These are phyloP conservation scores for Atrichornis clamosus DNA, from an alignment of 2,113 vertebrate species.

Conservation along the genomic window DNA sequence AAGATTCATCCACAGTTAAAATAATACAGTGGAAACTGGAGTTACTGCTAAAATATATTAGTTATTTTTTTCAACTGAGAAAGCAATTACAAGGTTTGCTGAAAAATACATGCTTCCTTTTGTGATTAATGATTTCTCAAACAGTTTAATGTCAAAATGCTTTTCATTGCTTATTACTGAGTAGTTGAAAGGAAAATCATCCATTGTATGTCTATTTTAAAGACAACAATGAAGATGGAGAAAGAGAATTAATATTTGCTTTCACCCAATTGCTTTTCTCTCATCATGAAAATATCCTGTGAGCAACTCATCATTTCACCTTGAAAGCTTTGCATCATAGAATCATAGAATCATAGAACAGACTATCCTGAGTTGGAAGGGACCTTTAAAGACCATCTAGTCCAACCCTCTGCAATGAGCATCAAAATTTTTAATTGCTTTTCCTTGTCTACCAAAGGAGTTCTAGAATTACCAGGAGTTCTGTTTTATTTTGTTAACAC, in stretches of 20 bases:
- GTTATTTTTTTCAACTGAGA: neutral
- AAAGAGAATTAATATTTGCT: neutral
- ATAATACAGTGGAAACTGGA: neutral
- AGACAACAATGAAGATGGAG: neutral
- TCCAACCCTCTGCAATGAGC: neutral
- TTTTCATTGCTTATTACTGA: constrained; percentile 1
- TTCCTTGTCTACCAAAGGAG: neutral
- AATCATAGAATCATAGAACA: neutral
- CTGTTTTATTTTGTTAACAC: neutral
- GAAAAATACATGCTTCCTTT: neutral
- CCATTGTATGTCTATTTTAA: constrained; percentile 8
- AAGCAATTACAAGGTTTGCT: neutral
- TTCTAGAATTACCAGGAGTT: neutral
- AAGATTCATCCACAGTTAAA: neutral
- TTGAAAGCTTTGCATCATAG: neutral
- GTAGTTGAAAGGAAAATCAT: neutral
- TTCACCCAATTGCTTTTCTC: neutral
- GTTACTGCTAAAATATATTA: neutral
- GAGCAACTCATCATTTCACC: neutral
- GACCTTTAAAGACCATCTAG: neutral
- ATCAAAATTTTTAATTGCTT: neutral
- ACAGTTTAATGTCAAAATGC: constrained; percentile 31
- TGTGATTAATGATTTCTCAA: neutral
- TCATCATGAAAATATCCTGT: neutral
- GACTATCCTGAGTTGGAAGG: neutral